Evolutionary conservation across 2,113 vertebrate genomes (phyloP).

Genomic region (Globicephala melas): DNA sequence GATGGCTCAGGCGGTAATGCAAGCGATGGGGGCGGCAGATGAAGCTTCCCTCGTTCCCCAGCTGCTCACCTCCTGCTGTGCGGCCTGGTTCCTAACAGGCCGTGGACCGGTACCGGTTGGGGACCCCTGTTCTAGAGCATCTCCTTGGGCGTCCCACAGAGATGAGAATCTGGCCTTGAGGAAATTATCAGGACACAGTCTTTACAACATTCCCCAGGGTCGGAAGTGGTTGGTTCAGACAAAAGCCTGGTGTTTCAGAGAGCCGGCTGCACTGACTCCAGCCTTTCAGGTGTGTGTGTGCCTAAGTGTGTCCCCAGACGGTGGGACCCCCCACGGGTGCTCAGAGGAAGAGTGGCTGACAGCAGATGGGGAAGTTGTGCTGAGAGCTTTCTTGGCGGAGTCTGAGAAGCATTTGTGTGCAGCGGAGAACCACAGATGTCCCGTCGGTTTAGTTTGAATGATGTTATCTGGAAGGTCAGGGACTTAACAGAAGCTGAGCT

Average conservation of each 20-base stretch:
- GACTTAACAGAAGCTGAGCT: neutral
- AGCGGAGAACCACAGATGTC: neutral
- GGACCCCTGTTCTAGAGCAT: neutral
- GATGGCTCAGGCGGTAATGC: no score
- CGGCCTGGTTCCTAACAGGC: no score
- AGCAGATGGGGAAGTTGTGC: neutral
- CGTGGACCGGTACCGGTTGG: no score
- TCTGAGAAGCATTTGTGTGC: neutral
- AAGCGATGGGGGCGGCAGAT: no score
- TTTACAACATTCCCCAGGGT: no score
- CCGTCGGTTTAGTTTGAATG: neutral
- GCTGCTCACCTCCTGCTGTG: no score
- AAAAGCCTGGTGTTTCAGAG: neutral
- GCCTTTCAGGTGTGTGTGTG: neutral
- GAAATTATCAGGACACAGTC: neutral
- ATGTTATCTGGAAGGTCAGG: neutral
- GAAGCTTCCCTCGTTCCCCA: no score
- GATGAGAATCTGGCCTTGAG: neutral
- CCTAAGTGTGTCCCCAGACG: neutral
- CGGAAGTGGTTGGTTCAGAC: neutral
- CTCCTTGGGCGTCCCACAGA: accelerated
- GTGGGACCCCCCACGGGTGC: neutral
- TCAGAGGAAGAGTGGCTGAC: neutral
- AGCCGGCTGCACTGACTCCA: neutral
- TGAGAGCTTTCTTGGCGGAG: no score